Base-by-base conservation (phyloP, 2,888 invertebrate species). In the Phyto melanocephala region DNA sequence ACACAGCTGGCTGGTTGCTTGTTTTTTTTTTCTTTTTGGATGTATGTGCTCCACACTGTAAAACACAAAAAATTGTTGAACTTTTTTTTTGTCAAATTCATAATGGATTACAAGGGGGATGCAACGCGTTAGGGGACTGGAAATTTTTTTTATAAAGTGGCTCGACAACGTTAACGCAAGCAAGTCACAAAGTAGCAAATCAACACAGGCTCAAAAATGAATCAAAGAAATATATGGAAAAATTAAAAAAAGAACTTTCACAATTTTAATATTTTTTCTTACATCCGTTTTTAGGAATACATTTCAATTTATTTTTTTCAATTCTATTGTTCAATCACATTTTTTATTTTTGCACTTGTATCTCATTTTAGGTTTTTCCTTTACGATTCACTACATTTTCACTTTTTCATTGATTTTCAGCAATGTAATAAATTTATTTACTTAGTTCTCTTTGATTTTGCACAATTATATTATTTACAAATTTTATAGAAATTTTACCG, bases 101-200 rank as follows among this genome's bases (percentile, higher is more conserved):
- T 54, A 65, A 40, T 60, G 67, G 71, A 60, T 33, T 45, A 71
- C 58, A 79, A 62, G 74, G 79, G 82, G 13, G 67, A 62, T 82
- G 79, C 79, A 82, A 79, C 79, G 63, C 58, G 65, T 75, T 75
- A 71, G 75, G 40, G 67, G 74, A 56, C 79, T 76, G 75, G 76
- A 65, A 60, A 37, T 68, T 68, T 52, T 60, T 65, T 71, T 68
- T 58, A 52, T 67, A 75, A 81, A 81, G 81, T 82, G 79, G 78
- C 74, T 79, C 58, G 78, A 75, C 74, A 80, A 74, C 72, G 76
- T 72, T 70, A 74, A 63, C 81, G 74, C 72, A 70, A 77, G 68
- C 78, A 78, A 71, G 58, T 80, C 79, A 81, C 83, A 84, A 83
- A 75, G 84, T 77, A 83, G 79, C 76, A 83, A 76, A 78, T 81